Percentiles rank a stretch among this genome's conserved stretches.
Conservation (phyloP, 2,888 invertebrate species). For the Dryomyza anilis region DNA sequence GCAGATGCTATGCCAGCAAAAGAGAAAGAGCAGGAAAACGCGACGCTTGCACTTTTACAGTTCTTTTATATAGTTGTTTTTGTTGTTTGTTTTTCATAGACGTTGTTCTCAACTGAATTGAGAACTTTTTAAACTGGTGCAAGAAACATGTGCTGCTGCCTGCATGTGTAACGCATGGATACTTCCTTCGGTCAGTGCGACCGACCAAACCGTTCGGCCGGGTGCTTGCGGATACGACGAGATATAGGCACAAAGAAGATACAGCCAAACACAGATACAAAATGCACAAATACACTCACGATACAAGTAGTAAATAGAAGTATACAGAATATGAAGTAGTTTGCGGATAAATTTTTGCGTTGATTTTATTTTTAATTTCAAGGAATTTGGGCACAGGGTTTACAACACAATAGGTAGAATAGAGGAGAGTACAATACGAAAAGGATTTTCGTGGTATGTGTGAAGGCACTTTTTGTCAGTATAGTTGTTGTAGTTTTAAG, state of each 20-base stretch:
- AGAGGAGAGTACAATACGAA: too few relatives aligned
- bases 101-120: not conserved
- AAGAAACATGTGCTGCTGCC: slow-evolving; percentile 5
- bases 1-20: too few relatives aligned
- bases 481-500: slow-evolving; percentile 3
- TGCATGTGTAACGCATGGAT: slow-evolving; percentile 10
- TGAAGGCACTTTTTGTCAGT: not conserved
- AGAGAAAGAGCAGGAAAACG: too few relatives aligned
- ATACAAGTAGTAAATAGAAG: too few relatives aligned
- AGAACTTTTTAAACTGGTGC: not conserved
- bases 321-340: too few relatives aligned
- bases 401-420: too few relatives aligned
- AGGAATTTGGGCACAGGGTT: too few relatives aligned
- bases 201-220: not conserved
- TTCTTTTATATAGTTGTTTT: not conserved
- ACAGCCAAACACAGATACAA: not conserved
- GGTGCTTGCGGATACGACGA: not conserved
- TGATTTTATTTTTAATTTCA: too few relatives aligned
- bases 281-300: too few relatives aligned
- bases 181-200: not conserved
- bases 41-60: not conserved
- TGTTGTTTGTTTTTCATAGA: not conserved
- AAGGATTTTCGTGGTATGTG: too few relatives aligned
- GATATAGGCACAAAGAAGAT: not conserved
- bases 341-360: too few relatives aligned